phyloP scores from a whole-genome alignment of 2,888 invertebrate species.

The Drosophila borealis region DNA sequence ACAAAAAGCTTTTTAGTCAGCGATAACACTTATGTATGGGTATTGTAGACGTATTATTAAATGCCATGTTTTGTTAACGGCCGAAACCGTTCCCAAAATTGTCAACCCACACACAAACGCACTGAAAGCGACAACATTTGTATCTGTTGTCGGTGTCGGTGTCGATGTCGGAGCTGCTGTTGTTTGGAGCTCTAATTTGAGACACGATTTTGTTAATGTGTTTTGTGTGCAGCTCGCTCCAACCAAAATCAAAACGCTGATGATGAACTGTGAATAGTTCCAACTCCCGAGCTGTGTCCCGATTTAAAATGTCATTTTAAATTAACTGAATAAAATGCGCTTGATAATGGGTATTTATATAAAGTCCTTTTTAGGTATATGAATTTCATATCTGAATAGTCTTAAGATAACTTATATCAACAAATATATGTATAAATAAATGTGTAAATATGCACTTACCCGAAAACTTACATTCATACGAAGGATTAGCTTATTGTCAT shows the following conservation, averaged over 20 bases:
- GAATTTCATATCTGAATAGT: too few species aligned
- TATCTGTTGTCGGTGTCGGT: conserved; percentile 35
- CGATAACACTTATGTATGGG: conserved; percentile 77
- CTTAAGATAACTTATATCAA: too few species aligned
- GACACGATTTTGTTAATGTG: conserved; percentile 73
- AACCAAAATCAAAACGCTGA: conserved; percentile 14
- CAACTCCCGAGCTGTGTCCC: conserved; percentile 31
- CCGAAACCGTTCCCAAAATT: conserved; percentile 79
- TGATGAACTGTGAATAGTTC: conserved; percentile 48
- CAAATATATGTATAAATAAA: too few species aligned
- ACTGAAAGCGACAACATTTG: conserved; percentile 63
- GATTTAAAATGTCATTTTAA: conserved; percentile 38
- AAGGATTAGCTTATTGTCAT: too few species aligned
- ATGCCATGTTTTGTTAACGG: conserved; percentile 80
- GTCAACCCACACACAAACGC: conserved; percentile 71
- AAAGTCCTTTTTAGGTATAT: background rate
- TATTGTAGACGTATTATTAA: conserved; percentile 79
- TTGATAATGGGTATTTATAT: conserved; percentile 14
- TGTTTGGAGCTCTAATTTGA: conserved; percentile 66
- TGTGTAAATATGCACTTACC: too few species aligned
- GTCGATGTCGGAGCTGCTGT: conserved; percentile 37
- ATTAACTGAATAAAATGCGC: background rate
- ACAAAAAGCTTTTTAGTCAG: conserved; percentile 79
- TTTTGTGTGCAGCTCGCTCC: conserved; percentile 56
- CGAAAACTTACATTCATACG: too few species aligned